Evolutionary conservation across 1,140 invertebrate species (phyloP).

Genomic region (Conopomorpha cramerella): DNA sequence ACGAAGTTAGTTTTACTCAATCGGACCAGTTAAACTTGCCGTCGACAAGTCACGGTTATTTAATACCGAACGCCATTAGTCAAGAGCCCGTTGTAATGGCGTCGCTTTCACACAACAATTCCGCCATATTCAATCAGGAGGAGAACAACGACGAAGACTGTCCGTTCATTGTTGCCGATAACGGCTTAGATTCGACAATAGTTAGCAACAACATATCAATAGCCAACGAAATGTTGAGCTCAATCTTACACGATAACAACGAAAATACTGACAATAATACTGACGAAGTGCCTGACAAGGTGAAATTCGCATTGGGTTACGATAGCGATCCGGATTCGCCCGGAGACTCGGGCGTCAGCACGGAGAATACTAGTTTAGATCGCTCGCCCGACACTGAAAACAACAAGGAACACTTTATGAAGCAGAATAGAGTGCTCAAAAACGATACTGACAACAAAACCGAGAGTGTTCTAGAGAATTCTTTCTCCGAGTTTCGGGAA

Average conservation of each 20-base stretch:
- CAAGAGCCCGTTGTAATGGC: slow-evolving; percentile 51
- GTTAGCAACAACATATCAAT: slow-evolving; percentile 62
- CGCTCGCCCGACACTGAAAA: slow-evolving; percentile 62
- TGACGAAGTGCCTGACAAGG: slow-evolving; percentile 47
- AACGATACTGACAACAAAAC: slow-evolving; percentile 19
- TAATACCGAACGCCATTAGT: slow-evolving; percentile 61
- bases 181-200: slow-evolving; percentile 43
- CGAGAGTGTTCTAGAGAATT: slow-evolving; percentile 32
- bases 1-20: no score
- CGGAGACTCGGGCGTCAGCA: slow-evolving; percentile 72
- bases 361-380: slow-evolving; percentile 72
- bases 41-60: slow-evolving; percentile 61
- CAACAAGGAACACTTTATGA: slow-evolving; percentile 40
- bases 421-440: slow-evolving; percentile 48
- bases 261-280: slow-evolving; percentile 25
- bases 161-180: slow-evolving; percentile 36
- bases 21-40: slow-evolving; percentile 47
- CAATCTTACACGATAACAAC: slow-evolving; percentile 21
- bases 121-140: slow-evolving; percentile 40
- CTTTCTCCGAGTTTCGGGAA: slow-evolving; percentile 32
- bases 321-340: slow-evolving; percentile 60
- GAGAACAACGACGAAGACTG: slow-evolving; percentile 25
- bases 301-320: slow-evolving; percentile 55
- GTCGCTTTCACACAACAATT: slow-evolving; percentile 48
- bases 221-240: slow-evolving; percentile 70